Base-by-base conservation (phyloP, 1,140 invertebrate species). In the Branchinecta lindahli region DNA sequence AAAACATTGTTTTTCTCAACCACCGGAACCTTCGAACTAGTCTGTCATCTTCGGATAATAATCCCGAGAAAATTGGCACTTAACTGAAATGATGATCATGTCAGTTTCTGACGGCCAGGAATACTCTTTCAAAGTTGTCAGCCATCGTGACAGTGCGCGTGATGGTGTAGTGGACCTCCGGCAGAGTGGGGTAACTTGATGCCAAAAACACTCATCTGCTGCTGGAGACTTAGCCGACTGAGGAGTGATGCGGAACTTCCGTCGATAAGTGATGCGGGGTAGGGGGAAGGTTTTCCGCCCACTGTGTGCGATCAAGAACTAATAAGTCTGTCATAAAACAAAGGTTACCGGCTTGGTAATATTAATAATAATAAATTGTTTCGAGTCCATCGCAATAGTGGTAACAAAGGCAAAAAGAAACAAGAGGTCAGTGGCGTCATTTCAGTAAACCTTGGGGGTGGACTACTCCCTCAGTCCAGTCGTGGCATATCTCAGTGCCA, bases 251-350 rank as follows among this genome's bases (percentile, higher is more conserved):
- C 2, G 52, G 52, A 20, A 20, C 52, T 15, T 61, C 52, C 52
- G 52, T 61, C 18, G 52, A 61, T 61, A 61, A 61, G 52, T 61
- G 52, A 61, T 61, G 18, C 52, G 52, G 52, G 52, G 12, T 61
- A 20, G 52, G 12, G 12, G 1, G 33, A 33, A 33, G 33, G 33
- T 33, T 33, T 33, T 33, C 33, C 33, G 33, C 33, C 33, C 33
- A 33, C 33, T 33, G 33, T 33, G 33, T 33, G 33, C 5, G 33
- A 33, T 33, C 33, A 33, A 33, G 33, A n/a, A 33, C 33, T 33
- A 33, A 33, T 33, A 33, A 33, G 33, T 33, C 33, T 33, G 33
- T 33, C 33, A 33, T 33, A 33, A 3, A 33, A 33, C n/a, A n/a
- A n/a, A n/a, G n/a, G n/a, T n/a, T n/a, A n/a, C n/a, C n/a, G n/a